Conservation (phyloP, 2,888 invertebrate species). For the Caenorhabditis doughertyi region DNA sequence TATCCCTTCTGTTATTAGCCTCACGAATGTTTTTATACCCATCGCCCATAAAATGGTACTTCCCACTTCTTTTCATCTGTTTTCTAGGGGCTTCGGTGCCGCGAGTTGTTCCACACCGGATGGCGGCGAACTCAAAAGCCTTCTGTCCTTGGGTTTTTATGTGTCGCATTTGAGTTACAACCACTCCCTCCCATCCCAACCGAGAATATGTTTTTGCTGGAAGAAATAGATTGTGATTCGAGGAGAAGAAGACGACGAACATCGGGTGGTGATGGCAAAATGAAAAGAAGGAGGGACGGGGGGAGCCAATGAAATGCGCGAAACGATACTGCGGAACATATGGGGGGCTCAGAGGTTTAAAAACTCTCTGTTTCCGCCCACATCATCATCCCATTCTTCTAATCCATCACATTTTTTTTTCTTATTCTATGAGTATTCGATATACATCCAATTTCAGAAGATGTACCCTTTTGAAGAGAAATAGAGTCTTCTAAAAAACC, state of each 20-base stretch:
- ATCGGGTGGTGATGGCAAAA: slow-evolving; percentile 17
- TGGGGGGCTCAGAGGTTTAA: slow-evolving; percentile 22
- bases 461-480: no score
- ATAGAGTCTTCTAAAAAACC: no score
- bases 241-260: slow-evolving; percentile 29
- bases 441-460: background rate
- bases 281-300: background rate
- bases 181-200: no score
- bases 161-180: slow-evolving; percentile 62
- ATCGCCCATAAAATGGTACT: slow-evolving; percentile 59
- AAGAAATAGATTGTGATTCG: slow-evolving; percentile 40
- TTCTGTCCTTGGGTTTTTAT: slow-evolving; percentile 43
- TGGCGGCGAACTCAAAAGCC: slow-evolving; percentile 60
- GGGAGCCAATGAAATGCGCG: slow-evolving; percentile 48
- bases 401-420: background rate
- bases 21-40: slow-evolving; percentile 52
- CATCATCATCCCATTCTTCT: background rate
- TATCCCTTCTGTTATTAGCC: slow-evolving; percentile 41
- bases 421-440: background rate
- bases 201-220: slow-evolving; percentile 38
- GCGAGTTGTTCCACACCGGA: slow-evolving; percentile 24
- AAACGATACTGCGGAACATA: slow-evolving; percentile 59
- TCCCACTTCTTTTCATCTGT: slow-evolving; percentile 2
- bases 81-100: background rate
- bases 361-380: slow-evolving; percentile 32